Base-by-base conservation (phyloP, 1,140 invertebrate genomes). In the Listronotus oregonensis region DNA sequence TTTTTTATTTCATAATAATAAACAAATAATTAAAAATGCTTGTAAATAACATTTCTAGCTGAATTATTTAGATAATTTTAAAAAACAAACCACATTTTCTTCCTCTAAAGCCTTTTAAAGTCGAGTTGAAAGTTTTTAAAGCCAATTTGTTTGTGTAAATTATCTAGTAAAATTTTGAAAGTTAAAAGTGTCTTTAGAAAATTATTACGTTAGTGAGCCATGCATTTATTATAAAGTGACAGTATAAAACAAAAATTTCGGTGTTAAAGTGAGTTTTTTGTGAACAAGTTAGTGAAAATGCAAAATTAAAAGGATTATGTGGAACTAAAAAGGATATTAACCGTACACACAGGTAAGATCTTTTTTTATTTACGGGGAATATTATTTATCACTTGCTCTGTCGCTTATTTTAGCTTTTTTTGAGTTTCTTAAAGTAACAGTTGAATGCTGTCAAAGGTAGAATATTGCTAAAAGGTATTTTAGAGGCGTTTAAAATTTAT, bases 211-310 rank as follows among this genome's bases (percentile, higher is more conserved):
- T 15, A 52, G 47, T 54, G 21, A 17, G 61, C 47, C 14, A 17
- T 44, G 31, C 6, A 31, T n/a, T 50, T 52, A 31, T 39, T 34
- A 27, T 54, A 43, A 52, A 37, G 51, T 55, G 51, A 55, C 61
- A 63, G 61, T 55, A 50, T 32, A 47, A 63, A 63, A 60, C 43
- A 50, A 60, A 44, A 63, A 46, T 32, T 51, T 11, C 5, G 12
- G 34, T 50, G 58, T 61, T 46, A 12, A 21, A 61, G 49, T 61
- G 58, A 50, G 42, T 18, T 50, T 39, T 61, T 51, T 61, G 32
- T 50, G 58, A 11, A 39, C 18, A 14, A 46, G 11, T 46, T 58
- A 46, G 42, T 37, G 18, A 46, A 44, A 58, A 32, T 32, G 8
- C n/a, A 15, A 17, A 14, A 58, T 58, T 57, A 32, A 11, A 9